phyloP scores from a whole-genome alignment of 2,797 vertebrate genomes.

The Notoglanidium macrostoma region DNA sequence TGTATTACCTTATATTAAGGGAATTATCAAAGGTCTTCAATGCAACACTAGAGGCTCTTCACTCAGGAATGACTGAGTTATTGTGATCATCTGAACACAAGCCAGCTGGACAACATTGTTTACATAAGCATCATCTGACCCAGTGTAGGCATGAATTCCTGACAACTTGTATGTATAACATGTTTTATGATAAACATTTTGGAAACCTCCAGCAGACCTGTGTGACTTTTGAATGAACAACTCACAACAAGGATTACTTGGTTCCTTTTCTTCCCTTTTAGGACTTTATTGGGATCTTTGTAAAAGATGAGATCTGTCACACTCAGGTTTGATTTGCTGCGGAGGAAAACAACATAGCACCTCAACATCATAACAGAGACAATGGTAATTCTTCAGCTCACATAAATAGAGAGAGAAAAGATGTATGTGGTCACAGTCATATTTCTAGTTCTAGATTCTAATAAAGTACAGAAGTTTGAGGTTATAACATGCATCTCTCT shows the following conservation, averaged over 20 bases:
- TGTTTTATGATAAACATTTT: slow-evolving; percentile 59
- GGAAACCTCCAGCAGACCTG: neutral
- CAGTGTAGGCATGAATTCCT: slow-evolving; percentile 13
- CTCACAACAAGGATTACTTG: neutral
- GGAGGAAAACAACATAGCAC: neutral
- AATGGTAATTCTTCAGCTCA: neutral
- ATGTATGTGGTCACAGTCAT: neutral
- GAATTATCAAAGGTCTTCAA: slow-evolving; percentile 4
- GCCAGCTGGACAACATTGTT: slow-evolving; percentile 27
- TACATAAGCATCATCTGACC: neutral
- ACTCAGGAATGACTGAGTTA: neutral
- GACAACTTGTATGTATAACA: slow-evolving; percentile 61
- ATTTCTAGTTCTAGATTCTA: neutral
- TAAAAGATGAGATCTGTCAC: neutral
- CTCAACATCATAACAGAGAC: neutral
- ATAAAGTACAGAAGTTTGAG: neutral
- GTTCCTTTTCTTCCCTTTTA: neutral
- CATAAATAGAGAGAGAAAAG: neutral
- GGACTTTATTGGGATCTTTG: slow-evolving; percentile 10
- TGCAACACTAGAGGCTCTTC: neutral
- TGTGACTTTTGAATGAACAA: neutral
- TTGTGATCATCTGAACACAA: neutral
- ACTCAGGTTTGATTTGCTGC: neutral
- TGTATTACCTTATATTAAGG: slow-evolving; percentile 9
- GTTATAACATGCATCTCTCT: neutral